Evolutionary conservation across 2,888 invertebrate species (phyloP).

Genomic region (Tillus elongatus): DNA sequence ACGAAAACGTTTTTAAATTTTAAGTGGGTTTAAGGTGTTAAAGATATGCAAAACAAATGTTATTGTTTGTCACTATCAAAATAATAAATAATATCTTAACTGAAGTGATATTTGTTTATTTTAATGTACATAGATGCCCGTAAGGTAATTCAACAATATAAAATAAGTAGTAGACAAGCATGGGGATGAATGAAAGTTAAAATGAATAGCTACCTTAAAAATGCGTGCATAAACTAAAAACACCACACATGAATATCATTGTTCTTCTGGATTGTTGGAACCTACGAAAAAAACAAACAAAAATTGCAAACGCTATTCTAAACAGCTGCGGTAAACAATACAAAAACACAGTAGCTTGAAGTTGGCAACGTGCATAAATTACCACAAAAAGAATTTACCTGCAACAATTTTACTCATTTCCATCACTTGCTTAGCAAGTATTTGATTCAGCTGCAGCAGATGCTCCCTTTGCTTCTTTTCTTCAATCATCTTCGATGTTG

Average conservation of each 20-base stretch:
- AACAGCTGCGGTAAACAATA: slow-evolving; percentile 10
- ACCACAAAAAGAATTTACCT: slow-evolving; percentile 52
- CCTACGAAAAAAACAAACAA: slow-evolving; percentile 35
- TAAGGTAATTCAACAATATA: too few species aligned
- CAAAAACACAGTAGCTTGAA: slow-evolving; percentile 19
- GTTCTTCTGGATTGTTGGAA: slow-evolving; percentile 36
- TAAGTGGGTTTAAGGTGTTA: too few species aligned
- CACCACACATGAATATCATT: slow-evolving; percentile 32
- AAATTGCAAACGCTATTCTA: slow-evolving; percentile 20
- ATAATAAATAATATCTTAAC: too few species aligned
- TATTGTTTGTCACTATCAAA: too few species aligned
- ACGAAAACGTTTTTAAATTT: too few species aligned
- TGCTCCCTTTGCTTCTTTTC: slow-evolving; percentile 85
- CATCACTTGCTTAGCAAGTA: slow-evolving; percentile 87
- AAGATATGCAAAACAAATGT: too few species aligned
- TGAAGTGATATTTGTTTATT: too few species aligned
- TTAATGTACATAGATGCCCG: too few species aligned
- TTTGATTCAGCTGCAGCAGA: slow-evolving; percentile 82
- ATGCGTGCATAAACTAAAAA: slow-evolving; percentile 29
- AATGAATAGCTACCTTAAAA: slow-evolving; percentile 5
- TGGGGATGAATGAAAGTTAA: too few species aligned
- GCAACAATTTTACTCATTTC: slow-evolving; percentile 93
- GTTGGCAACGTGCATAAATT: slow-evolving; percentile 18
- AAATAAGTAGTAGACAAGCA: too few species aligned
- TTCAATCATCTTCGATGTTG: slow-evolving; percentile 48